Conservation (phyloP, 1,140 invertebrate genomes). For the Ceratitis capitata region DNA sequence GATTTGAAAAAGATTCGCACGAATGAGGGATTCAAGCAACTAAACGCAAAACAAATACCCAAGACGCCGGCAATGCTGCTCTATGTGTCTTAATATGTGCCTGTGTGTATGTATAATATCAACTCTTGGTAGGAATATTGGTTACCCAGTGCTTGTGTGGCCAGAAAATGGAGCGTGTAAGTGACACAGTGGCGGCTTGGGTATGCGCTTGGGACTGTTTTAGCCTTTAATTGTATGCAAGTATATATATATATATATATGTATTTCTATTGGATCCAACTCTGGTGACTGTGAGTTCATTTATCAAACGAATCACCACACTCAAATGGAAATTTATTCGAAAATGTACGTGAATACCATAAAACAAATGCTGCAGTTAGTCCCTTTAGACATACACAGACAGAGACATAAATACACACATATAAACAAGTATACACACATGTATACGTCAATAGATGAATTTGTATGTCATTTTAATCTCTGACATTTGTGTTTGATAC, state of each 20-base stretch:
- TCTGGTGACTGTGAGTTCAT: background rate
- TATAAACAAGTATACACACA: background rate
- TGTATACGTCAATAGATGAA: background rate
- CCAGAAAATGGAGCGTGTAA: background rate
- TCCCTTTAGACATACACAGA: background rate
- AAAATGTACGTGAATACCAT: constrained; percentile 37
- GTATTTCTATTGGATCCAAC: background rate
- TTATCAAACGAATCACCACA: constrained; percentile 40
- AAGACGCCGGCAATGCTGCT: background rate
- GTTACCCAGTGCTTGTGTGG: background rate
- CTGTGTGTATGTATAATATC: background rate
- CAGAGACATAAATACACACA: background rate
- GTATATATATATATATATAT: background rate
- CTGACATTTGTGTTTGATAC: constrained; percentile 19
- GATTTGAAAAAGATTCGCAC: background rate
- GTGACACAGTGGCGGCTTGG: background rate
- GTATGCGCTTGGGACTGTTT: background rate
- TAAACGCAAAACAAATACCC: constrained; percentile 18
- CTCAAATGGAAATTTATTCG: constrained; percentile 39
- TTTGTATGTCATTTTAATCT: constrained; percentile 27
- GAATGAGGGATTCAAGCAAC: background rate
- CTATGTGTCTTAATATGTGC: background rate
- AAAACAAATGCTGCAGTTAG: constrained; percentile 2
- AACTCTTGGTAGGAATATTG: background rate
- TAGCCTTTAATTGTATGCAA: background rate